phyloP scores from a whole-genome alignment of 2,888 invertebrate species.

The Leucania comma region DNA sequence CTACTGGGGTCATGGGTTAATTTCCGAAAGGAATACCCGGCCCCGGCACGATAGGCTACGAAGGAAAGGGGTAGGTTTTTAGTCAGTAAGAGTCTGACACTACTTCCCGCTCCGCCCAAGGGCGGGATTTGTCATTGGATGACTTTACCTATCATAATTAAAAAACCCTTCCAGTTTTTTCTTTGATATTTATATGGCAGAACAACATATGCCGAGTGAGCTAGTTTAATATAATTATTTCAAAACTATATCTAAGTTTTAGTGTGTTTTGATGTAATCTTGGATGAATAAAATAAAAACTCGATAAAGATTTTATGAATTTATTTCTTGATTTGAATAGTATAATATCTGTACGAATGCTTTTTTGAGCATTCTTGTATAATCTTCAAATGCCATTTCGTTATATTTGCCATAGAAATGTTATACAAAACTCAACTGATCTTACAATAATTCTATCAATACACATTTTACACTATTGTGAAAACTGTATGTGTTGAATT shows the following conservation, averaged over 20 bases:
- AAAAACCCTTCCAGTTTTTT: too few species aligned
- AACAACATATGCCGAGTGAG: too few species aligned
- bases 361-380: slow-evolving; percentile 83
- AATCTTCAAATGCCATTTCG: slow-evolving; percentile 86
- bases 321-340: slow-evolving; percentile 88
- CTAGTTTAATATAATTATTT: too few species aligned
- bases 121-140: too few species aligned
- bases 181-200: too few species aligned
- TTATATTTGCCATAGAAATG: slow-evolving; percentile 86
- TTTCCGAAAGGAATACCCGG: too few species aligned
- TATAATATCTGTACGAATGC: slow-evolving; percentile 88
- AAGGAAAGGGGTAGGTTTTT: too few species aligned
- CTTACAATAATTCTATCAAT: slow-evolving; percentile 81
- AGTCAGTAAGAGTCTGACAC: too few species aligned
- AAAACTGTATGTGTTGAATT: slow-evolving; percentile 68
- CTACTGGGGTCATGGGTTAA: too few species aligned
- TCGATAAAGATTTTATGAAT: slow-evolving; percentile 78
- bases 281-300: slow-evolving; percentile 69
- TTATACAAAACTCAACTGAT: slow-evolving; percentile 88
- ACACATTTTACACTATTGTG: slow-evolving; percentile 71
- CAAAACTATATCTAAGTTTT: background rate
- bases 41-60: too few species aligned
- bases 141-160: too few species aligned
- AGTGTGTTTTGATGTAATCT: background rate
- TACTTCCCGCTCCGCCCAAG: too few species aligned